Evolutionary conservation across 2,888 invertebrate species (phyloP).

Genomic region (Amblyjoppa fuscipennis): DNA sequence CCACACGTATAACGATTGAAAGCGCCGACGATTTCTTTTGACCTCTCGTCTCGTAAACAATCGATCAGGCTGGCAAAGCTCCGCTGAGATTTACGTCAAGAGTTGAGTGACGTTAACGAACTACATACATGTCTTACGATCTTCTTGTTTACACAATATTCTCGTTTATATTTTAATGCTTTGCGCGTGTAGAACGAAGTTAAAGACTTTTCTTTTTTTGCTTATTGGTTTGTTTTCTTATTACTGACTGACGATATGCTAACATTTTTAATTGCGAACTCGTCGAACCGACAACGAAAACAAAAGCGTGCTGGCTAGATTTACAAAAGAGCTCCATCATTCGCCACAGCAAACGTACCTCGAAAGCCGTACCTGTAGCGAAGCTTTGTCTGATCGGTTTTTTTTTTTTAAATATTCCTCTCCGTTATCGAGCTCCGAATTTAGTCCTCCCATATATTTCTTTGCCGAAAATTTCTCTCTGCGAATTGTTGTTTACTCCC

Average conservation of each 20-base stretch:
- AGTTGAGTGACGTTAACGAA: conserved; percentile 22
- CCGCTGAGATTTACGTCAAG: conserved; percentile 5
- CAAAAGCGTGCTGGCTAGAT: neutral
- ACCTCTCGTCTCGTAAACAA: neutral
- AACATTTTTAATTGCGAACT: neutral
- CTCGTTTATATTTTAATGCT: conserved; percentile 11
- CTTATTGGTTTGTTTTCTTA: neutral
- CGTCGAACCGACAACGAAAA: conserved; percentile 2
- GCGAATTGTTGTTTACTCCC: neutral
- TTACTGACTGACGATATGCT: neutral
- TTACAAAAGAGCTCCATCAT: neutral
- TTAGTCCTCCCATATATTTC: neutral
- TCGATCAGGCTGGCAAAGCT: conserved; percentile 1
- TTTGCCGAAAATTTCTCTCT: neutral
- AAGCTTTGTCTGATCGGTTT: neutral
- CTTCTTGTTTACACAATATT: conserved; percentile 8
- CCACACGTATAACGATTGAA: neutral
- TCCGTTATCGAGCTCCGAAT: neutral
- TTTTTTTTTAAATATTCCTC: neutral
- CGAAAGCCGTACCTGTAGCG: conserved; percentile 5
- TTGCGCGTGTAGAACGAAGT: neutral
- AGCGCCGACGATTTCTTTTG: neutral
- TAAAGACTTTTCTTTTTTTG: too few relatives aligned
- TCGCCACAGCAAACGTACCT: neutral
- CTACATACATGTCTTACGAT: neutral